Evolutionary conservation across 1,140 invertebrate species (phyloP), one percentile per base, ranked within the genome.

Genomic region (Diorhabda elongata): DNA sequence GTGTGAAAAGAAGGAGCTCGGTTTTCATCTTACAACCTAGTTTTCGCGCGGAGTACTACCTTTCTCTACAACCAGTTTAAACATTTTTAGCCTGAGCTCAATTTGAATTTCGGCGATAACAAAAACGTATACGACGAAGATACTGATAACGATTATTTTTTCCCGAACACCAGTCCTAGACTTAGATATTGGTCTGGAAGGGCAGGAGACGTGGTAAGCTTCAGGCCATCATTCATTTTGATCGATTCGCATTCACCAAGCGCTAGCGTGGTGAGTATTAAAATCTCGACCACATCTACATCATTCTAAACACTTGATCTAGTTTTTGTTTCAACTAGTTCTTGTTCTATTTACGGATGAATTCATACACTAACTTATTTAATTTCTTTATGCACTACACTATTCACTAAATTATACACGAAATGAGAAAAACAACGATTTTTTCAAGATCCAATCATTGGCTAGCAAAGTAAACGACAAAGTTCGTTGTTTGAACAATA

Each of bases 391-490:
- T 26, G 26, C 26, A 26, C 26, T 26, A 26, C 26, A 26, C 26
- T 26, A 26, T 26, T 26, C 26, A 26, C 26, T 26, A 26, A 26
- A 26, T 26, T 26, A 26, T 26, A 26, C 26, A 26, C 26, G 26
- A 26, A 26, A 26, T 26, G 26, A 26, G 26, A 26, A 26, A 26
- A 26, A 26, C 26, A 26, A 26, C 26, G 26, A 26, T 44, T 59
- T 59, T 5, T 67, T 67, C 57, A 41, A 74, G 73, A 68, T 74
- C 61, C 69, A 74, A 61, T 61, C 58, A 3, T 56, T 74, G 44
- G 68, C 71, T 2, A 57, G 42, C 2, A 64, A 68, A 70, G 64
- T 75, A 63, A 68, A 71, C 64, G 68, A 75, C 58, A 75, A 75
- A 43, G 69, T 70, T 5, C 52, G 66, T 58, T 61, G 70, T 26